Conservation (phyloP, 1,140 invertebrate species). For the Gyrodactylus bullatarudis region DNA sequence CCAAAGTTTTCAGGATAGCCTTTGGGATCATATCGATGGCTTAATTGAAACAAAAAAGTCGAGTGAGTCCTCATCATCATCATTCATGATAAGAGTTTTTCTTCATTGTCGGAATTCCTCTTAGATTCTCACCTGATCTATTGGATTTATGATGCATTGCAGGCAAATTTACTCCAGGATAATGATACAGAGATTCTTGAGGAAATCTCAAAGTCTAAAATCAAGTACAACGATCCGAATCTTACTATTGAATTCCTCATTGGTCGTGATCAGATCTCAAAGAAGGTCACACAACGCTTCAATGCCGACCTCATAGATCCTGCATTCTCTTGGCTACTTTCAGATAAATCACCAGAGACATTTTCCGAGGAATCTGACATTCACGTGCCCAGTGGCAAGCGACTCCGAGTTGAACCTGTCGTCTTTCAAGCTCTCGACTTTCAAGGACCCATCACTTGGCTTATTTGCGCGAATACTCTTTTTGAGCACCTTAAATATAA, state of each 20-base stretch:
- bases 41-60: neutral
- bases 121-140: neutral
- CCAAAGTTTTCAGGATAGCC: neutral
- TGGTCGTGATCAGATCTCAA: neutral
- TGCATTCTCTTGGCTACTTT: neutral
- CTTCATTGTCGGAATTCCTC: no score
- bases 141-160: neutral
- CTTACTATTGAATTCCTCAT: neutral
- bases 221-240: neutral
- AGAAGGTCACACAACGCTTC: neutral
- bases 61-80: neutral
- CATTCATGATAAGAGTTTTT: neutral
- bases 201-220: neutral
- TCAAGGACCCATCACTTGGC: neutral
- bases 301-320: no score
- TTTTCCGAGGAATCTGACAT: neutral
- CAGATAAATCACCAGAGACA: neutral
- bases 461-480: neutral
- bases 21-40: neutral
- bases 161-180: neutral
- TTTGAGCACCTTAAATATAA: neutral
- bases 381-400: neutral
- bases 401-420: neutral
- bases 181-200: neutral
- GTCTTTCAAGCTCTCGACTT: neutral